phyloP scores from a whole-genome alignment of 2,113 vertebrate genomes.

The Phoenicopterus ruber region DNA sequence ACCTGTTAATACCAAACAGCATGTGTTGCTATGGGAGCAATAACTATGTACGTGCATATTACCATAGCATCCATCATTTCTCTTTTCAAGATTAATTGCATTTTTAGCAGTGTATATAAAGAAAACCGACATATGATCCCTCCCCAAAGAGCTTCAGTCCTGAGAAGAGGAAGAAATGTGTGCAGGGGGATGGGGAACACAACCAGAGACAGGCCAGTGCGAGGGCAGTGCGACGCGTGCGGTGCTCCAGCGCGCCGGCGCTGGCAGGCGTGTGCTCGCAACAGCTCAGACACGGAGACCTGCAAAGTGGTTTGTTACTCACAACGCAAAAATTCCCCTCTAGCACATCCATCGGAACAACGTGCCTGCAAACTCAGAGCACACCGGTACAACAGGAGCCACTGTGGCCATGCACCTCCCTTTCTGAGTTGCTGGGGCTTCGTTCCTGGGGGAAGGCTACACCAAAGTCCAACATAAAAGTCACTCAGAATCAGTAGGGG shows the following conservation, averaged over 20 bases:
- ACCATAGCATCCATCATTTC: not conserved
- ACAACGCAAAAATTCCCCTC: not conserved
- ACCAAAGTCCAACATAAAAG: not conserved
- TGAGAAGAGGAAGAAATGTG: not conserved
- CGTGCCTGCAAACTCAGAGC: not conserved
- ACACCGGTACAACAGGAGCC: not conserved
- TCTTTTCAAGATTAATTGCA: not conserved
- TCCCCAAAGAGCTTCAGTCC: not conserved
- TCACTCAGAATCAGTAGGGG: not conserved
- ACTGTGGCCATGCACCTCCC: rapidly evolving
- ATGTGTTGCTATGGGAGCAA: not conserved
- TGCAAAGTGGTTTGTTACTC: not conserved
- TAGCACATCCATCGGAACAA: rapidly evolving
- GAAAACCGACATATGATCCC: not conserved
- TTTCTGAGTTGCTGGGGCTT: rapidly evolving
- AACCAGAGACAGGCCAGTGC: not conserved
- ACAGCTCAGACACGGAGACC: not conserved
- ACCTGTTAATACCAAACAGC: constrained; percentile 36
- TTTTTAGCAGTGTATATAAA: not conserved
- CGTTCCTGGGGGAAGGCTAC: rapidly evolving
- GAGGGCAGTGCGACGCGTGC: rapidly evolving
- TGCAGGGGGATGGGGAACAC: not conserved
- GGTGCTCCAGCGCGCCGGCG: rapidly evolving
- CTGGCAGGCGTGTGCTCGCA: not conserved
- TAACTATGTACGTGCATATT: not conserved